A percentile compares a stretch with the other conserved stretches of the same genome.
Conservation (phyloP, 2,113 vertebrate species). For the Varanus salvator region DNA sequence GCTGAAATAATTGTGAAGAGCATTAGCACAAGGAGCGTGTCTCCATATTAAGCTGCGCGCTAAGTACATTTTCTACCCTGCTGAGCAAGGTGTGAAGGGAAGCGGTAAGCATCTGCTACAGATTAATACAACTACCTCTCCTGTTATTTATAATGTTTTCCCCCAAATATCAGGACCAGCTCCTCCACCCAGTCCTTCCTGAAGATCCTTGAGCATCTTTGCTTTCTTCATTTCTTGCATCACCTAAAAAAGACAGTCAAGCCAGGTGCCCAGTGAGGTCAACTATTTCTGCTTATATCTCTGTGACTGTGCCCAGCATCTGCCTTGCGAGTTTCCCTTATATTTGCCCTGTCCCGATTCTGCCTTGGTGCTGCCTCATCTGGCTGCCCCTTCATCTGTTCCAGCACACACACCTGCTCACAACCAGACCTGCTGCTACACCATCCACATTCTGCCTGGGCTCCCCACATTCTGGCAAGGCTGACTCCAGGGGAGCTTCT, state of each 20-base stretch:
- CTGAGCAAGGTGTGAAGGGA: constrained; percentile 57
- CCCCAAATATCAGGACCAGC: constrained; percentile 45
- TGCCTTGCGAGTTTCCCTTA: not conserved
- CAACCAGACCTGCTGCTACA: not conserved
- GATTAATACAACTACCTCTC: constrained; percentile 33
- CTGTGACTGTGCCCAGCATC: not conserved
- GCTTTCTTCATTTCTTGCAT: not conserved
- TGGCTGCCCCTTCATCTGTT: not conserved
- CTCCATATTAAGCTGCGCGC: constrained; percentile 59
- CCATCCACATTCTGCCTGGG: not conserved
- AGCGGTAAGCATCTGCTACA: constrained; percentile 31
- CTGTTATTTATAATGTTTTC: constrained; percentile 48
- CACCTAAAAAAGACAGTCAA: not conserved
- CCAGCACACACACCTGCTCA: too few relatives aligned
- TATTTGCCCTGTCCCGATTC: not conserved
- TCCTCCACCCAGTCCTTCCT: constrained; percentile 18
- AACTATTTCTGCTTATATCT: not conserved
- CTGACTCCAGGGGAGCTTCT: too few relatives aligned
- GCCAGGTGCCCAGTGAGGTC: not conserved
- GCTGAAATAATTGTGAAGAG: constrained; percentile 36
- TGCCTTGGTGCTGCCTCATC: too few relatives aligned
- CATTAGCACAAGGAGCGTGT: constrained; percentile 30
- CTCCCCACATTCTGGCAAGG: not conserved
- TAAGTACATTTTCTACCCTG: constrained; percentile 52
- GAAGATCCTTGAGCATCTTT: not conserved